These are phyloP conservation scores for Tokudaia muenninki DNA, from an alignment of 2,797 vertebrate species.

Conservation along the genomic window DNA sequence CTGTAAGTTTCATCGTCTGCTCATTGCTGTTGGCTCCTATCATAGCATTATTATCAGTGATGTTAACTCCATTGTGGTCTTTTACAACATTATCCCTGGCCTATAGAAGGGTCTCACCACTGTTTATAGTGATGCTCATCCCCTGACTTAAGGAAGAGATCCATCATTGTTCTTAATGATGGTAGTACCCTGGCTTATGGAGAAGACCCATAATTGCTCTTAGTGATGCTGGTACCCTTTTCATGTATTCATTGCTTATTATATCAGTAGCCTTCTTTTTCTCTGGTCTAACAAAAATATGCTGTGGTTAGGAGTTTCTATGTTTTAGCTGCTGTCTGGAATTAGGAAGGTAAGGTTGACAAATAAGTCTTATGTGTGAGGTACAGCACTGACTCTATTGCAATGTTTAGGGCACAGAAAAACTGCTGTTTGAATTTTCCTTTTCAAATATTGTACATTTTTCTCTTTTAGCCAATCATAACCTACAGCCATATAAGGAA, in stretches of 20 bases:
- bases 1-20: neutral
- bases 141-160: neutral
- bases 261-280: neutral
- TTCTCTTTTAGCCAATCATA: neutral
- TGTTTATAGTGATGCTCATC: neutral
- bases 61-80: neutral
- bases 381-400: neutral
- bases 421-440: neutral
- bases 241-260: neutral
- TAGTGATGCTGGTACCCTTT: neutral
- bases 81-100: neutral
- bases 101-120: neutral
- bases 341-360: neutral
- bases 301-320: neutral
- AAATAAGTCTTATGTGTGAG: neutral
- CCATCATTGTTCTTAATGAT: neutral
- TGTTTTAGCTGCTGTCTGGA: neutral
- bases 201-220: neutral
- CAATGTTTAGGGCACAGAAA: neutral
- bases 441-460: neutral
- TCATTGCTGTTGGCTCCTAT: neutral
- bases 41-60: neutral
- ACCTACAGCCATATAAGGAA: neutral
- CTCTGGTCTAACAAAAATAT: neutral
- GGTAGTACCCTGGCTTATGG: neutral